Evolutionary conservation across 2,888 invertebrate species (phyloP).

Genomic region (Pantelozetes paolii): DNA sequence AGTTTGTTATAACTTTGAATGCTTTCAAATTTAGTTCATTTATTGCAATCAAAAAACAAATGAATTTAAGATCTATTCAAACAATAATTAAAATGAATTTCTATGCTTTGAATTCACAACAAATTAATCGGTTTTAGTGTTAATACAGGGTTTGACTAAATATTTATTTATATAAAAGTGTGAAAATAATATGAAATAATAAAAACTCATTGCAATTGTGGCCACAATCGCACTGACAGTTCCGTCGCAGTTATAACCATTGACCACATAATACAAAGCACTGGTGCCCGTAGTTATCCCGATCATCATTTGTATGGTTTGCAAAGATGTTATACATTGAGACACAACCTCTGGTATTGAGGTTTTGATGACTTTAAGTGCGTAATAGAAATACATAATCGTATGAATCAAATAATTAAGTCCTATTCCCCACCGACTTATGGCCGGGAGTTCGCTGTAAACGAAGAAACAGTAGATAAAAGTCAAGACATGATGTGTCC

Average conservation of each 20-base stretch:
- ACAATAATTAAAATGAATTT: not conserved
- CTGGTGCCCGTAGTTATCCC: conserved; percentile 19
- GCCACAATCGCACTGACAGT: conserved; percentile 25
- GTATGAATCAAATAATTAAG: conserved; percentile 33
- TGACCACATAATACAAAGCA: conserved; percentile 24
- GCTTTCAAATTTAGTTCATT: too few species aligned
- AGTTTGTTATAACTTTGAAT: too few species aligned
- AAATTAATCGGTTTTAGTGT: not conserved
- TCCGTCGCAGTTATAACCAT: conserved; percentile 35
- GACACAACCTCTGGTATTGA: conserved; percentile 27
- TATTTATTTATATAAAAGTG: conserved; percentile 36
- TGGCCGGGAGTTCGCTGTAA: conserved; percentile 26
- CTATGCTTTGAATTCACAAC: not conserved
- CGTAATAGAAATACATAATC: conserved; percentile 39
- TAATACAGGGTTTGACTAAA: not conserved
- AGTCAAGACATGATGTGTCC: conserved; percentile 38
- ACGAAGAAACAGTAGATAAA: conserved; percentile 36
- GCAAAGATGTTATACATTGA: conserved; percentile 32
- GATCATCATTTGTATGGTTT: conserved; percentile 38
- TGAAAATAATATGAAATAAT: conserved; percentile 39
- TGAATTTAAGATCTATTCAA: not conserved
- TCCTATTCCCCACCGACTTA: conserved; percentile 37
- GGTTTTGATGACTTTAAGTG: conserved; percentile 27
- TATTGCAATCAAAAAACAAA: too few species aligned
- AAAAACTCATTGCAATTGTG: conserved; percentile 23